Evolutionary conservation across 2,888 invertebrate species (phyloP).

Genomic region (Ophion slaviceki): DNA sequence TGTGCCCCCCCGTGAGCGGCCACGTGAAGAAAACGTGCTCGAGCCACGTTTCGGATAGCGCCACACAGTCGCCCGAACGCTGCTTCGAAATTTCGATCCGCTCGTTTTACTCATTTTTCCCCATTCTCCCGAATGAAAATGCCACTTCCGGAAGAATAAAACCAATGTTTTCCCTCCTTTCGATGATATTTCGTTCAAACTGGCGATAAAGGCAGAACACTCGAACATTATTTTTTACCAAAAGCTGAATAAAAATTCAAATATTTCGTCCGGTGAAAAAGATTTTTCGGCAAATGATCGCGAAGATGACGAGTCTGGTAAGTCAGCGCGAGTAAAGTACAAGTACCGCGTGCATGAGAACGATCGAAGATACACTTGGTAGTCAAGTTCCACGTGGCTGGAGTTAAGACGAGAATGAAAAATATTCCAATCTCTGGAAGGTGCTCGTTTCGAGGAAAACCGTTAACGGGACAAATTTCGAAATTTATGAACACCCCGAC

Average conservation of each 20-base stretch:
- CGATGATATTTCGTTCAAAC: neutral
- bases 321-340: neutral
- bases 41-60: constrained; percentile 10
- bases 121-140: constrained; percentile 4
- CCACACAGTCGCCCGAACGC: constrained; percentile 1
- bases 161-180: neutral
- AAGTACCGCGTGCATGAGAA: neutral
- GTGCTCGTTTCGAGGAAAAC: neutral
- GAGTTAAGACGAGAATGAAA: too few relatives aligned
- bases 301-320: neutral
- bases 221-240: too few relatives aligned
- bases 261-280: neutral
- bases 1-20: constrained; percentile 19
- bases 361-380: neutral
- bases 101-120: constrained; percentile 6
- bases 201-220: too few relatives aligned
- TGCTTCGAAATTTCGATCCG: constrained; percentile 13
- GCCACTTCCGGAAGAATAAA: neutral
- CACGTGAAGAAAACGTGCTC: constrained; percentile 73
- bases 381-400: too few relatives aligned
- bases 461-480: neutral
- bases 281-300: neutral
- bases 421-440: too few relatives aligned
- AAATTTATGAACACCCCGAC: neutral
- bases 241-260: neutral